Evolutionary conservation across 2,113 vertebrate genomes (phyloP).

Genomic region (Pelobates fuscus): DNA sequence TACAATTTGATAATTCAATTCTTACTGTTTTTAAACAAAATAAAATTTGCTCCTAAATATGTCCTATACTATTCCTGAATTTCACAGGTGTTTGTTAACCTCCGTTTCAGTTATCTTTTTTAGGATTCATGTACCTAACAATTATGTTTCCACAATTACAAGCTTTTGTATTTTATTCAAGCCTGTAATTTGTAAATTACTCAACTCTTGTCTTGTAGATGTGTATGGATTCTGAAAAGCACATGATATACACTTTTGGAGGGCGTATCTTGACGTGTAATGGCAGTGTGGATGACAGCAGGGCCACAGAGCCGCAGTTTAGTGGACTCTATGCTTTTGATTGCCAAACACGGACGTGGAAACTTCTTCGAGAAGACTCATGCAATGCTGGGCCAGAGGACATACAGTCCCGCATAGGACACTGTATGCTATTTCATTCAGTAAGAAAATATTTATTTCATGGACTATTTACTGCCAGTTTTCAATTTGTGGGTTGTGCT

Average conservation of each 20-base stretch:
- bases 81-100: too few species aligned
- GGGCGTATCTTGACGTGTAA: constrained; percentile 96
- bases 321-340: constrained; percentile 94
- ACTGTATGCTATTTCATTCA: constrained; percentile 98
- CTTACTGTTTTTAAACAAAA: too few species aligned
- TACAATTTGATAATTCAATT: too few species aligned
- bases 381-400: constrained; percentile 97
- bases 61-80: too few species aligned
- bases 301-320: constrained; percentile 94
- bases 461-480: neutral
- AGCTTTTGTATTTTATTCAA: too few species aligned
- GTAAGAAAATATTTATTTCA: constrained; percentile 68
- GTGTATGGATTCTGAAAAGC: constrained; percentile 99
- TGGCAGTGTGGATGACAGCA: constrained; percentile 91
- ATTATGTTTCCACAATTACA: too few species aligned
- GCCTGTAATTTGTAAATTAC: too few species aligned
- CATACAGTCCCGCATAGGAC: constrained; percentile 95
- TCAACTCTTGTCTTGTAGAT: constrained; percentile 79
- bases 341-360: constrained; percentile 88
- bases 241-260: constrained; percentile 98
- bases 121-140: too few species aligned
- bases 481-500: neutral
- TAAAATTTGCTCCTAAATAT: too few species aligned
- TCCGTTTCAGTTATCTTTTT: too few species aligned
- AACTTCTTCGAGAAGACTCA: constrained; percentile 92